Percentiles rank a stretch among this genome's conserved stretches.
These are phyloP conservation scores for Schizaphis graminum DNA, from an alignment of 2,888 invertebrate genomes.

Conservation along the genomic window DNA sequence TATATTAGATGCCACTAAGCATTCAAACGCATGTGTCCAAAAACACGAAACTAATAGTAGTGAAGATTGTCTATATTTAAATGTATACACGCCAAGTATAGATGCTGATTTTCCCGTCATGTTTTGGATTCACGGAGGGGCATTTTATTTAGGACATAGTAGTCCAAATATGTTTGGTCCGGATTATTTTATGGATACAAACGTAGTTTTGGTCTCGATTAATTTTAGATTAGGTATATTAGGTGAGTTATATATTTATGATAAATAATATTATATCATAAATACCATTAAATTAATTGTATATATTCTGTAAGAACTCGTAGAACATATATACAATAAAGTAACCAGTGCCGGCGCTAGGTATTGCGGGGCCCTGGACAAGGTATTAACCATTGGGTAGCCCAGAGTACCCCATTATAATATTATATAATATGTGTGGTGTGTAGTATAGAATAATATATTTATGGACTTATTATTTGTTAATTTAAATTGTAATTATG, in stretches of 20 bases:
- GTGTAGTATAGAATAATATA: no score
- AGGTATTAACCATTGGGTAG: no score
- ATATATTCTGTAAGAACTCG: no score
- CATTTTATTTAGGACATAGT: slow-evolving; percentile 76
- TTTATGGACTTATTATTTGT: no score
- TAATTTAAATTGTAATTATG: no score
- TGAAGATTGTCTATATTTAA: slow-evolving; percentile 74
- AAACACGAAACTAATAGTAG: slow-evolving; percentile 71
- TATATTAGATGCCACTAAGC: slow-evolving; percentile 71
- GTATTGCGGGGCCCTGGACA: no score
- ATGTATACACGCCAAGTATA: slow-evolving; percentile 71
- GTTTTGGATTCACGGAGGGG: slow-evolving; percentile 73
- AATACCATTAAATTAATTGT: no score
- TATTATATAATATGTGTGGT: no score
- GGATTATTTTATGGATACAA: slow-evolving; percentile 76
- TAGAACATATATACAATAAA: no score
- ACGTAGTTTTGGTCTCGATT: slow-evolving; percentile 71
- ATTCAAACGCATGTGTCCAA: slow-evolving; percentile 71
- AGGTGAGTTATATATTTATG: slow-evolving; percentile 70
- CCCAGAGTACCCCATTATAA: no score
- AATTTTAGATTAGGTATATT: slow-evolving; percentile 71
- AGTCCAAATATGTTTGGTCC: slow-evolving; percentile 72
- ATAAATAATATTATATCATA: background rate
- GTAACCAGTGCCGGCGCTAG: no score
- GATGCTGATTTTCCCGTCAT: slow-evolving; percentile 70